Evolutionary conservation across 2,113 vertebrate species (phyloP).

Genomic region (Dicrurus megarhynchus): DNA sequence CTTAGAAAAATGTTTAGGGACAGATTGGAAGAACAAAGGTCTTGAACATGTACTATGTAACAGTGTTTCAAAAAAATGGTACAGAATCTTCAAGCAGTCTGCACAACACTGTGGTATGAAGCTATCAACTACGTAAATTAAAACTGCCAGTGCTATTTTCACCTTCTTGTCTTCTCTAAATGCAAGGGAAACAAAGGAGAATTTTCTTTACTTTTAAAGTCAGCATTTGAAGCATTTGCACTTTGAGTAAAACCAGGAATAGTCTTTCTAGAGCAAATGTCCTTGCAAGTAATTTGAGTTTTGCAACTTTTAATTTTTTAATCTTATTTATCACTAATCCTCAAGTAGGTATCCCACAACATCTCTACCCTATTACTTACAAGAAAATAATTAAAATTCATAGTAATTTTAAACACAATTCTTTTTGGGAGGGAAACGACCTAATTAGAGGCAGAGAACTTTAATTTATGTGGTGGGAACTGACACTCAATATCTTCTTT

Average conservation of each 20-base stretch:
- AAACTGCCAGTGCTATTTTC: neutral
- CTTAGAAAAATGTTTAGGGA: neutral
- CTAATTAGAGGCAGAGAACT: neutral
- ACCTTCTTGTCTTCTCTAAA: neutral
- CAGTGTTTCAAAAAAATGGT: neutral
- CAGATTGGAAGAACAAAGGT: neutral
- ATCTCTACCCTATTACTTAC: neutral
- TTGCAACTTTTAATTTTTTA: neutral
- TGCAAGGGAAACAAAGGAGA: neutral
- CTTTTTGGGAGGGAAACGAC: neutral
- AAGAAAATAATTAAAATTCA: neutral
- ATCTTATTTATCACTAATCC: neutral
- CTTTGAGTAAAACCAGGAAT: neutral
- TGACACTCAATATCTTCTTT: conserved; percentile 11
- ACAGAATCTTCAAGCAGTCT: neutral
- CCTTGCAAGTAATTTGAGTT: neutral
- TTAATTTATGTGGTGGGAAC: conserved; percentile 17
- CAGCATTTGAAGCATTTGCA: neutral
- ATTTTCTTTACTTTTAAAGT: neutral
- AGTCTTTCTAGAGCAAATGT: neutral
- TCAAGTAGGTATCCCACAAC: neutral
- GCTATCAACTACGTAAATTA: neutral
- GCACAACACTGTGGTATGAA: neutral
- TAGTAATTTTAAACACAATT: neutral
- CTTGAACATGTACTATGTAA: neutral